phyloP scores from a whole-genome alignment of 2,113 vertebrate species.

The Chroicocephalus ridibundus region DNA sequence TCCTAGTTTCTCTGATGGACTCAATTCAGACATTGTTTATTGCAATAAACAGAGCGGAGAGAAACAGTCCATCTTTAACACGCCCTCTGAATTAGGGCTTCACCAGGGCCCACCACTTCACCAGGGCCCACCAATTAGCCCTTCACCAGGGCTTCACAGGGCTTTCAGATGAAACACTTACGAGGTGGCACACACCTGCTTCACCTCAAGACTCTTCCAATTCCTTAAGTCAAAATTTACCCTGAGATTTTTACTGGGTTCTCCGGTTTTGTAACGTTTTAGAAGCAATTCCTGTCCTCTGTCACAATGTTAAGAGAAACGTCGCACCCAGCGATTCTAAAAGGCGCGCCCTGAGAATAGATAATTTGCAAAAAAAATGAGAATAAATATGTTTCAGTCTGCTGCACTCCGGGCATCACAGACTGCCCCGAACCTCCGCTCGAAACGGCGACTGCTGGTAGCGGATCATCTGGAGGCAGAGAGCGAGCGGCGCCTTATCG shows the following conservation, averaged over 20 bases:
- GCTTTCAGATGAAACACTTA: not conserved
- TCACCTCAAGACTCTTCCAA: not conserved
- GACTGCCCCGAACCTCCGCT: accelerated
- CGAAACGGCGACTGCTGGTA: accelerated
- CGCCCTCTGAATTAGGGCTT: accelerated
- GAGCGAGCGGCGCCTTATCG: not conserved
- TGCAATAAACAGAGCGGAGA: not conserved
- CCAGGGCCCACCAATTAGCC: too few relatives aligned
- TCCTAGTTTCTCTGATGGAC: not conserved
- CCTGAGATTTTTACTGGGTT: not conserved
- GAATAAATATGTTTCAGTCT: too few relatives aligned
- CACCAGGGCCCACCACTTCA: too few relatives aligned
- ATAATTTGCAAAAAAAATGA: not conserved
- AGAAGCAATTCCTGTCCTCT: not conserved
- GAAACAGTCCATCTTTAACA: not conserved
- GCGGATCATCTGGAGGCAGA: accelerated
- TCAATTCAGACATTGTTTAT: not conserved
- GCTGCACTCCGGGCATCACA: not conserved
- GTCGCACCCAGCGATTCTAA: accelerated
- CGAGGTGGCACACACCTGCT: not conserved
- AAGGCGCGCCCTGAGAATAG: not conserved
- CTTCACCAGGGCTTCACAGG: not conserved
- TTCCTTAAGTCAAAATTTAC: not conserved
- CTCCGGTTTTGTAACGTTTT: not conserved
- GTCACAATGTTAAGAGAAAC: not conserved